Percentiles rank a stretch among this genome's conserved stretches.
phyloP scores from a whole-genome alignment of 2,797 vertebrate genomes.

The Clarias laeviceps region DNA sequence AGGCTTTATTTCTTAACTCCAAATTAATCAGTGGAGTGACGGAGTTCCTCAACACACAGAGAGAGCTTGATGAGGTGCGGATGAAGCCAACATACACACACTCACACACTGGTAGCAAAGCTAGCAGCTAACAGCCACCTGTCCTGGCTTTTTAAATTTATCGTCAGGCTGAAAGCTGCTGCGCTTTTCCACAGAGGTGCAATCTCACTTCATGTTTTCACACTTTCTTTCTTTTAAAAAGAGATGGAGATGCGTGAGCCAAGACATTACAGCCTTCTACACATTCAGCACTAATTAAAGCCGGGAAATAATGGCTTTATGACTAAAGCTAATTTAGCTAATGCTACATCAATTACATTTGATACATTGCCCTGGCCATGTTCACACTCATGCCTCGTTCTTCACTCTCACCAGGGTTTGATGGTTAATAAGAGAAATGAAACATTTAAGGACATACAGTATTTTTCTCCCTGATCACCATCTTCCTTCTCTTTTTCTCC shows the following conservation, averaged over 20 bases:
- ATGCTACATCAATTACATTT: not conserved
- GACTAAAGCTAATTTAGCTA: not conserved
- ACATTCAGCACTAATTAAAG: not conserved
- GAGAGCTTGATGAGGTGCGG: slow-evolving; percentile 90
- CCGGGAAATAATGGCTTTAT: not conserved
- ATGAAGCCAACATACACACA: not conserved
- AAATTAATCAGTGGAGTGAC: slow-evolving; percentile 96
- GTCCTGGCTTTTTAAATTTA: not conserved
- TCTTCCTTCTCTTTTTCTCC: not conserved
- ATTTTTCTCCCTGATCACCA: not conserved
- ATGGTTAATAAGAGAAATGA: not conserved
- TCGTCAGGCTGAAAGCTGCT: not conserved
- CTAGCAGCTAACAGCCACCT: not conserved
- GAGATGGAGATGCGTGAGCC: too few relatives aligned
- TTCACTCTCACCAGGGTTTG: not conserved
- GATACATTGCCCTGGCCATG: not conserved
- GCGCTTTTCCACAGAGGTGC: not conserved
- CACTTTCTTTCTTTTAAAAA: not conserved
- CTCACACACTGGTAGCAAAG: not conserved
- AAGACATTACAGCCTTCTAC: not conserved
- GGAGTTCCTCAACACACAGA: slow-evolving; percentile 93
- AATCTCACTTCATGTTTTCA: not conserved
- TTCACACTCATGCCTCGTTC: not conserved
- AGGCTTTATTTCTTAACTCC: slow-evolving; percentile 97
- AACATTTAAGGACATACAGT: not conserved